Base-by-base conservation (phyloP, 2,113 vertebrate species). In the Cisticola juncidis region DNA sequence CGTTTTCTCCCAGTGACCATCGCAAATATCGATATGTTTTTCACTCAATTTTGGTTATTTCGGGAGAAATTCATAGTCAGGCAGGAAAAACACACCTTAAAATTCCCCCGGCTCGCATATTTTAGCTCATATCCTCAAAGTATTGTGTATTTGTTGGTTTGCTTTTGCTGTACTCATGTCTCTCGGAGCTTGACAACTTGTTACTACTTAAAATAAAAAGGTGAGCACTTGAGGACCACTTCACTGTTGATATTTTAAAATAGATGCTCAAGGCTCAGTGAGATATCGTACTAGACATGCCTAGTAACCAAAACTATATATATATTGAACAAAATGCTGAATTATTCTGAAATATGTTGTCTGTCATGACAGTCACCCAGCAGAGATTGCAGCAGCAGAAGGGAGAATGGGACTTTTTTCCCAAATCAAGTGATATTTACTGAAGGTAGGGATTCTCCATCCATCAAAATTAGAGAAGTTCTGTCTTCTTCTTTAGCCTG, bases 21-120 rank as follows among this genome's bases (percentile, higher is more conserved):
- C 3, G 28, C 33, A 14, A 6, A 2, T 9, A 0, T 14, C 15
- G 0, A 0, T 7, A 0, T 0, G 4, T 6, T n/a, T 47, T 18
- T 5, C 18, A 1, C 29, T 40, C 40, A 1, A 4, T 12, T 53
- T 42, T 35, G 26, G 2, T 14, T 21, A 12, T 40, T 47, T 40
- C 13, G 28, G 42, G 19, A 40, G 24, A 73, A 77, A 12, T 23
- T 66, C 42, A 48, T 8, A 26, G 3, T 2, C 25, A 33, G 65
- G 28, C 28, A 60, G 57, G n/a, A 28, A 40, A 76, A 76, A 54
- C 10, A 40, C 61, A 33, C 50, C 33, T 56, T 65, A 13, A 57
- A 72, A 50, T 26, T 77, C 78, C 23, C 56, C 65, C 23, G 33
- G 33, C 14, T 53, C 5, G 2, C 8, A 1, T 4, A 1, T 24